Percentiles rank a stretch among this genome's conserved stretches.
Evolutionary conservation across 1,140 invertebrate species (phyloP).

Genomic region (Leucophenga varia): DNA sequence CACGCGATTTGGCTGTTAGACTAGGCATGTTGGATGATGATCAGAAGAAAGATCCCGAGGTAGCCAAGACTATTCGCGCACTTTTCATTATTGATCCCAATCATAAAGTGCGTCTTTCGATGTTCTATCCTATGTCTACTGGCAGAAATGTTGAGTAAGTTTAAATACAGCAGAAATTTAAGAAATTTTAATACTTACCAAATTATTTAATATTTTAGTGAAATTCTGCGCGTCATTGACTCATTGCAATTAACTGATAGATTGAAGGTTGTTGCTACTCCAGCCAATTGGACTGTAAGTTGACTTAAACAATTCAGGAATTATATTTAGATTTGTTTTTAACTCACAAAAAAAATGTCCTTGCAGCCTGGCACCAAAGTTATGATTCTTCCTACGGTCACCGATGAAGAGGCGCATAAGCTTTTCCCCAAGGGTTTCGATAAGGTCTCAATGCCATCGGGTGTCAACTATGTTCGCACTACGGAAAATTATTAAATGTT

Average conservation of each 20-base stretch:
- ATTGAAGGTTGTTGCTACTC: slow-evolving; percentile 75
- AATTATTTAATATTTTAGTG: slow-evolving; percentile 68
- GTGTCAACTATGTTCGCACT: slow-evolving; percentile 76
- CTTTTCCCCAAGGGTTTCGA: slow-evolving; percentile 75
- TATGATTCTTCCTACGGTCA: slow-evolving; percentile 78
- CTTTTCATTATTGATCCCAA: slow-evolving; percentile 87
- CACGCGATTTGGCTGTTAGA: slow-evolving; percentile 72
- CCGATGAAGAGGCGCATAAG: slow-evolving; percentile 68
- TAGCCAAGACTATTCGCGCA: slow-evolving; percentile 77
- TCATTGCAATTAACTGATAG: slow-evolving; percentile 80
- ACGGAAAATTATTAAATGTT: slow-evolving; percentile 66
- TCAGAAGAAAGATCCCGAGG: slow-evolving; percentile 70
- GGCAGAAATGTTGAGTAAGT: slow-evolving; percentile 90
- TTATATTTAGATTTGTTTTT: slow-evolving; percentile 8
- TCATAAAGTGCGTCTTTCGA: slow-evolving; percentile 76
- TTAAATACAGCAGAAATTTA: no score
- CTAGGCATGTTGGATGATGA: slow-evolving; percentile 87
- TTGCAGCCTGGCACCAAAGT: slow-evolving; percentile 74
- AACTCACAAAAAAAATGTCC: slow-evolving; percentile 12
- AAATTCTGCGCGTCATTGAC: slow-evolving; percentile 86
- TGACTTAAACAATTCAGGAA: slow-evolving; percentile 16
- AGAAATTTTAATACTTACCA: no score
- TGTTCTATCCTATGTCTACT: slow-evolving; percentile 88
- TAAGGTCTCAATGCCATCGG: slow-evolving; percentile 73
- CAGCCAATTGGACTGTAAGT: slow-evolving; percentile 83